phyloP scores from a whole-genome alignment of 2,113 vertebrate species.

The Malurus alboscapulatus region DNA sequence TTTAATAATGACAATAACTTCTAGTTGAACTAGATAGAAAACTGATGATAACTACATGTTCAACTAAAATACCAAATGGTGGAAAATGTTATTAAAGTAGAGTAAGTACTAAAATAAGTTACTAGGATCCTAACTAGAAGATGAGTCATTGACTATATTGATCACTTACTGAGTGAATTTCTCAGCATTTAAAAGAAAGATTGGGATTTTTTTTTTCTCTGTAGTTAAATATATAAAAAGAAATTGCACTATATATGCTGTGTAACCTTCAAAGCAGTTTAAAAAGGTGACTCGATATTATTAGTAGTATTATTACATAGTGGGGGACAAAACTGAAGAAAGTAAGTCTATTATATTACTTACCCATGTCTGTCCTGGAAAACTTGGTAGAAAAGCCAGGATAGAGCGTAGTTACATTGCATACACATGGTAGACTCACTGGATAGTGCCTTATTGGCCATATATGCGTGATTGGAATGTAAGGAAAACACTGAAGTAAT shows the following conservation, averaged over 20 bases:
- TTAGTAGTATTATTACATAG: fast-evolving
- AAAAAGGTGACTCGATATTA: not conserved
- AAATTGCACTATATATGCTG: not conserved
- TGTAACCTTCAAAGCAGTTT: not conserved
- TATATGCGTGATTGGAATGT: not conserved
- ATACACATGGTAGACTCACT: not conserved
- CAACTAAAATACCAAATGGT: not conserved
- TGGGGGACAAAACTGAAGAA: not conserved
- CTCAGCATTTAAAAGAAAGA: not conserved
- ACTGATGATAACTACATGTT: not conserved
- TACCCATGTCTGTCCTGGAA: not conserved
- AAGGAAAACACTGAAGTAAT: not conserved
- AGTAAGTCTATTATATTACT: not conserved
- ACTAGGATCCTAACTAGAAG: not conserved
- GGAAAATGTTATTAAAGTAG: not conserved
- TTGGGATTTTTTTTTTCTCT: not conserved
- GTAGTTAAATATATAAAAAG: not conserved
- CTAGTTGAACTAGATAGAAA: not conserved
- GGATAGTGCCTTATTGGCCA: not conserved
- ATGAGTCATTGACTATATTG: not conserved
- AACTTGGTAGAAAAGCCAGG: not conserved
- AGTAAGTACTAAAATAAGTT: not conserved
- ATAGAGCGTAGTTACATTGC: not conserved
- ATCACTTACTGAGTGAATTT: not conserved
- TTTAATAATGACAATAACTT: not conserved